Evolutionary conservation across 2,113 vertebrate genomes (phyloP).

Genomic region (Panurus biarmicus): DNA sequence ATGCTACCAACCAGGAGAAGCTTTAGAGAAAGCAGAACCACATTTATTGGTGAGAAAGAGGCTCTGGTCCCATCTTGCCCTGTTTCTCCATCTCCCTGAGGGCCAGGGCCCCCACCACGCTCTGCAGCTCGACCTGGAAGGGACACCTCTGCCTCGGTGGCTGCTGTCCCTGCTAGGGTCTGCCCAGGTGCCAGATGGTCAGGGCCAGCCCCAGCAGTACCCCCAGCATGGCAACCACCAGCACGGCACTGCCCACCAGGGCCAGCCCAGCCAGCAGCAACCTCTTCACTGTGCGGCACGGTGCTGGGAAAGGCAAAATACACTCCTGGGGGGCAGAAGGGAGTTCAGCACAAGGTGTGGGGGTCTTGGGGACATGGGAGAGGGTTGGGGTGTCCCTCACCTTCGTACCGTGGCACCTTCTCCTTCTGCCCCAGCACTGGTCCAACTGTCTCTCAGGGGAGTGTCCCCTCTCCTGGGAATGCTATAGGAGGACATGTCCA

Average conservation of each 20-base stretch:
- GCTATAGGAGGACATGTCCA: not conserved
- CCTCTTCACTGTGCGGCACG: not conserved
- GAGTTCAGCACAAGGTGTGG: rapidly evolving
- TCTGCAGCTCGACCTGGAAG: not conserved
- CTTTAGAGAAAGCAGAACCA: not conserved
- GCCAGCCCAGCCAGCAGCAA: not conserved
- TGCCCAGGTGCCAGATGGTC: not conserved
- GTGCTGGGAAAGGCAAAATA: not conserved
- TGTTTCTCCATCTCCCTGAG: not conserved
- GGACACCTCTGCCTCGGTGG: not conserved
- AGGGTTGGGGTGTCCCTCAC: not conserved
- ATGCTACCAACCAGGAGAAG: rapidly evolving
- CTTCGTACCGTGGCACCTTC: not conserved
- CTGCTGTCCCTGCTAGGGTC: rapidly evolving
- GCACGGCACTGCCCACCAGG: not conserved
- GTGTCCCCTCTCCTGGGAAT: not conserved
- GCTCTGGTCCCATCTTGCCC: not conserved
- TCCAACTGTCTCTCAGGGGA: not conserved
- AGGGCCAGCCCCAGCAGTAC: not conserved
- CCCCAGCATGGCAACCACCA: not conserved
- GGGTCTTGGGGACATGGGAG: not conserved
- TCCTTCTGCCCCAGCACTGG: not conserved
- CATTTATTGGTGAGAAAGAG: not conserved
- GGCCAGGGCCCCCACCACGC: not conserved
- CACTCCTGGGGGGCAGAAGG: not conserved